Evolutionary conservation across 1,140 invertebrate genomes (phyloP).

Genomic region (Drosophila pseudoobscura): DNA sequence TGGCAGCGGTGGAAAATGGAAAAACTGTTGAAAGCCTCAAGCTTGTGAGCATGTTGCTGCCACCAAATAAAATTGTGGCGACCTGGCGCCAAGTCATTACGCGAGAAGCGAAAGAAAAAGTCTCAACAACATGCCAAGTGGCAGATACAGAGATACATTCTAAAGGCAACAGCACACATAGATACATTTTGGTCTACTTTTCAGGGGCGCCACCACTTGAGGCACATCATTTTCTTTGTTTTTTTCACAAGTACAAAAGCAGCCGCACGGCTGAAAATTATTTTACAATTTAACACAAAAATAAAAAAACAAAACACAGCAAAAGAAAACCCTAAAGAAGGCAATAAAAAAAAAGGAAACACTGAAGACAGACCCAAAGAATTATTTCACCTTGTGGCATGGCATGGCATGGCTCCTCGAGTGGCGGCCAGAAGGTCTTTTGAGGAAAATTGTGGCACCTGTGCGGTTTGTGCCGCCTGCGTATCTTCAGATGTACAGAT

Average conservation of each 20-base stretch:
- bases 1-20: conserved; percentile 17
- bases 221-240: conserved; percentile 1
- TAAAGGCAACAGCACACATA: no score
- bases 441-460: conserved; percentile 64
- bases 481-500: conserved; percentile 9
- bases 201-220: conserved; percentile 56
- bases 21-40: conserved; percentile 38
- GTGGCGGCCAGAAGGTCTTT: conserved; percentile 23
- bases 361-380: conserved; percentile 13
- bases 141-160: background rate
- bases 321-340: conserved; percentile 33
- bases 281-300: conserved; percentile 60
- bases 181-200: conserved; percentile 40
- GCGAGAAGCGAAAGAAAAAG: conserved; percentile 4
- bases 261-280: conserved; percentile 37
- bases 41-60: conserved; percentile 31
- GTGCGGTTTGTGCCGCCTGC: conserved; percentile 39
- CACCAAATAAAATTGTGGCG: conserved; percentile 3
- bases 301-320: conserved; percentile 1
- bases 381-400: conserved; percentile 48
- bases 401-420: conserved; percentile 30
- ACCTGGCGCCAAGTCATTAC: conserved; percentile 39
- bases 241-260: conserved; percentile 1
- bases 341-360: conserved; percentile 17
- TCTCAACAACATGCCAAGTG: conserved; percentile 60